phyloP scores from a whole-genome alignment of 2,888 invertebrate species.

The Syrista parreyssii region DNA sequence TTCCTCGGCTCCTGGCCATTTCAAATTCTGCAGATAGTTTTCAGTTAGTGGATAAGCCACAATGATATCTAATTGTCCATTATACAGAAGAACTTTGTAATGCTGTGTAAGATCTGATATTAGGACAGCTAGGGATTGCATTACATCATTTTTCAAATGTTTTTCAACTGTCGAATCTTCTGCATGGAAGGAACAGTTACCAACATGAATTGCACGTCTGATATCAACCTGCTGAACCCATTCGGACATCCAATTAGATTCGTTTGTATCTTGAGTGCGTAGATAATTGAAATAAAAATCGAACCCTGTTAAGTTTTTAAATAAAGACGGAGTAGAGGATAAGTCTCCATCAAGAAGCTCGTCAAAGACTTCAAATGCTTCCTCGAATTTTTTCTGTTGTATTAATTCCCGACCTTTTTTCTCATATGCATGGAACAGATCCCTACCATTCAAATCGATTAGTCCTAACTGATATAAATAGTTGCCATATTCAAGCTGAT shows the following conservation, averaged over 20 bases:
- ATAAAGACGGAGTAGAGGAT: constrained; percentile 71
- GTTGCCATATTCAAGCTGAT: constrained; percentile 82
- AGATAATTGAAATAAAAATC: constrained; percentile 82
- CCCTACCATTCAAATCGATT: constrained; percentile 73
- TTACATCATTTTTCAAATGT: constrained; percentile 79
- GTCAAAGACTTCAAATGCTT: constrained; percentile 81
- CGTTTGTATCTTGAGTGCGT: constrained; percentile 70
- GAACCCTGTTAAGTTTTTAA: constrained; percentile 81
- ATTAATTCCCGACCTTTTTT: constrained; percentile 72
- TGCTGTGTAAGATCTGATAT: constrained; percentile 75
- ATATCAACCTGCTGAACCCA: constrained; percentile 75
- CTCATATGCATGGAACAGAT: constrained; percentile 73
- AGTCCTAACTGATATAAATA: constrained; percentile 84
- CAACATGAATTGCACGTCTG: constrained; percentile 85
- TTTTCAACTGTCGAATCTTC: constrained; percentile 75
- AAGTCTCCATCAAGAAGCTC: constrained; percentile 78
- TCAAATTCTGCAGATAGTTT: constrained; percentile 75
- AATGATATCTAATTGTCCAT: constrained; percentile 91
- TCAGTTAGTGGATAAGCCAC: constrained; percentile 89
- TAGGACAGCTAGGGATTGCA: constrained; percentile 83
- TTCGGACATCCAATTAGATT: constrained; percentile 69
- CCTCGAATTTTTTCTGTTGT: constrained; percentile 71
- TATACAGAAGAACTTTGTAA: constrained; percentile 84
- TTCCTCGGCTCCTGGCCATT: constrained; percentile 65
- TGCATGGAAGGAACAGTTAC: constrained; percentile 78